Percentiles rank a stretch among this genome's conserved stretches.
Conservation (phyloP, 2,113 vertebrate genomes). For the Peromyscus californicus region DNA sequence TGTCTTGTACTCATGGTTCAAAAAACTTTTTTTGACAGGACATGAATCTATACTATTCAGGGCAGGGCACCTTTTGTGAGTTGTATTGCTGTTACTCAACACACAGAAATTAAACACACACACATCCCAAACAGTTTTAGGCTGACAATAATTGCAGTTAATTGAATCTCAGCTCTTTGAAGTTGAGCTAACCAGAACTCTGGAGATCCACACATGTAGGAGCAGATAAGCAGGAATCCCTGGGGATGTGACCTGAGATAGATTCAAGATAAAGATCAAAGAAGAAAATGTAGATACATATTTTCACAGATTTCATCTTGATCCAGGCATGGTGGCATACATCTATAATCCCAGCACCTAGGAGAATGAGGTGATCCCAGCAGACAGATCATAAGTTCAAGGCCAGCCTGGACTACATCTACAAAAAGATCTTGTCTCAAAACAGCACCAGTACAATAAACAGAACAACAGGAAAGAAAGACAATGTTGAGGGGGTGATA, state of each 20-base stretch:
- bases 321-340: background rate
- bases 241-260: conserved; percentile 4
- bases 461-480: background rate
- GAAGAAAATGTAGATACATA: background rate
- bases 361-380: background rate
- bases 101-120: conserved; percentile 8
- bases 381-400: background rate
- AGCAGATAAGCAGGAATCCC: background rate
- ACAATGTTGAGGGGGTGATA: background rate
- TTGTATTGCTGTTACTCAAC: background rate
- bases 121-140: background rate
- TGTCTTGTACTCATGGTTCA: background rate
- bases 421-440: background rate
- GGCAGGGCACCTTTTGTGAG: background rate
- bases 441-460: background rate
- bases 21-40: background rate
- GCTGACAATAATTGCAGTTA: conserved; percentile 15
- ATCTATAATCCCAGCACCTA: background rate
- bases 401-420: background rate
- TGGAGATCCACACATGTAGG: background rate
- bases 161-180: conserved; percentile 6
- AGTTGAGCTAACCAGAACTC: conserved; percentile 13
- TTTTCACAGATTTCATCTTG: conserved; percentile 23
- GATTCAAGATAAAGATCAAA: conserved; percentile 5
- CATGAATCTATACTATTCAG: background rate